phyloP scores from a whole-genome alignment of 2,888 invertebrate species.

The Leucophora obtusa region DNA sequence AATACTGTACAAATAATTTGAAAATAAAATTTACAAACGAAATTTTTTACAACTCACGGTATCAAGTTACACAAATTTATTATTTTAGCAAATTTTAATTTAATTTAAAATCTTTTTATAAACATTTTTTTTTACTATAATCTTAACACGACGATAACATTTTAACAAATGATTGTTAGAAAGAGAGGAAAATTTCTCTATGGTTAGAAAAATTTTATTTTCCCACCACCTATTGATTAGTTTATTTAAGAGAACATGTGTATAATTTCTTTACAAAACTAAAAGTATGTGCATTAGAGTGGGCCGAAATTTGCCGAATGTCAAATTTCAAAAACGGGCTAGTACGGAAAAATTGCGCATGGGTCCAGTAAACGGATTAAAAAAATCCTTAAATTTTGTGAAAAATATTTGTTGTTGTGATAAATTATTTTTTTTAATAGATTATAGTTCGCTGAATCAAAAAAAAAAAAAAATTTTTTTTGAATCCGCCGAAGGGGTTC shows the following conservation, averaged over 20 bases:
- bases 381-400: no score
- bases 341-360: no score
- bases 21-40: not conserved
- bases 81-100: not conserved
- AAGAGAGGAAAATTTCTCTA: not conserved
- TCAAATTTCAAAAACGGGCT: no score
- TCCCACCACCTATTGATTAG: not conserved
- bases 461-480: no score
- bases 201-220: not conserved
- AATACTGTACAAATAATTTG: not conserved
- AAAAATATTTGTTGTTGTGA: no score
- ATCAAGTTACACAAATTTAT: not conserved
- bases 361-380: no score
- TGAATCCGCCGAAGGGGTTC: no score
- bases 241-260: not conserved
- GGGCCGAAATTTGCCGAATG: no score
- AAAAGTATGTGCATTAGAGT: no score
- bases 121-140: not conserved
- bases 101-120: not conserved
- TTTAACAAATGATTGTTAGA: not conserved
- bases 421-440: no score
- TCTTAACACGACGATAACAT: not conserved
- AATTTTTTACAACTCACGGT: not conserved
- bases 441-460: no score
- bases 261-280: no score